Conservation (phyloP, 37 sponge, comb jelly and placozoan species). For the Geodia barretti region DNA sequence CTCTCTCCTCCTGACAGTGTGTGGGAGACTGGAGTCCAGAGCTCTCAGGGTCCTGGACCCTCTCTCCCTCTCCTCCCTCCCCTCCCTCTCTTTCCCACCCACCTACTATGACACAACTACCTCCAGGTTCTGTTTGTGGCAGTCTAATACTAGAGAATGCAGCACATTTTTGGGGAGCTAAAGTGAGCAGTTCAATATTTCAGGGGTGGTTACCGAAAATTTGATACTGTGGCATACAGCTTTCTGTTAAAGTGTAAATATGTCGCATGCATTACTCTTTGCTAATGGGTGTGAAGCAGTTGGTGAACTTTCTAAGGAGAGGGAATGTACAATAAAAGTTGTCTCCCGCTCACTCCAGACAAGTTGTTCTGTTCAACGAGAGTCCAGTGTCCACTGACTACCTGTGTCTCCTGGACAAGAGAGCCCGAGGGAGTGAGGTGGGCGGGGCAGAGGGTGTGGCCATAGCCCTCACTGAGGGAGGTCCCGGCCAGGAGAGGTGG, state of each 20-base stretch:
- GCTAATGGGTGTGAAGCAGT: no score
- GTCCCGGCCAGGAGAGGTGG: slow-evolving; percentile 37
- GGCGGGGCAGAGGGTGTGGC: slow-evolving; percentile 24
- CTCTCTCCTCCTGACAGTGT: slow-evolving; percentile 1
- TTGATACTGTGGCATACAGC: no score
- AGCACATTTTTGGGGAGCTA: background rate
- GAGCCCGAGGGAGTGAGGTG: slow-evolving; percentile 29
- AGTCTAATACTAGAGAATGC: no score
- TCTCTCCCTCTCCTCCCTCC: background rate
- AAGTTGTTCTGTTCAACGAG: slow-evolving; percentile 65
- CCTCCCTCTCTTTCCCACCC: slow-evolving; percentile 32
- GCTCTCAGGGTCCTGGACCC: slow-evolving; percentile 15
- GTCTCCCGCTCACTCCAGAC: background rate
- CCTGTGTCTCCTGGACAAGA: slow-evolving; percentile 51
- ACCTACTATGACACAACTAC: slow-evolving; percentile 64
- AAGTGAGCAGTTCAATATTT: no score
- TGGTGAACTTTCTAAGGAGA: no score
- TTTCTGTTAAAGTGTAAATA: no score
- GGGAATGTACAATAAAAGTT: no score
- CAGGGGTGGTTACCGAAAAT: no score
- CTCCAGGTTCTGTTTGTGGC: background rate
- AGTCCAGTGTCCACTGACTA: slow-evolving; percentile 69
- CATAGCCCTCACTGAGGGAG: slow-evolving; percentile 33
- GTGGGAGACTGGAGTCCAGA: slow-evolving; percentile 10
- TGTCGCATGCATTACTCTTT: no score